phyloP scores from a whole-genome alignment of 2,888 invertebrate species.

The Polydrusus cervinus region DNA sequence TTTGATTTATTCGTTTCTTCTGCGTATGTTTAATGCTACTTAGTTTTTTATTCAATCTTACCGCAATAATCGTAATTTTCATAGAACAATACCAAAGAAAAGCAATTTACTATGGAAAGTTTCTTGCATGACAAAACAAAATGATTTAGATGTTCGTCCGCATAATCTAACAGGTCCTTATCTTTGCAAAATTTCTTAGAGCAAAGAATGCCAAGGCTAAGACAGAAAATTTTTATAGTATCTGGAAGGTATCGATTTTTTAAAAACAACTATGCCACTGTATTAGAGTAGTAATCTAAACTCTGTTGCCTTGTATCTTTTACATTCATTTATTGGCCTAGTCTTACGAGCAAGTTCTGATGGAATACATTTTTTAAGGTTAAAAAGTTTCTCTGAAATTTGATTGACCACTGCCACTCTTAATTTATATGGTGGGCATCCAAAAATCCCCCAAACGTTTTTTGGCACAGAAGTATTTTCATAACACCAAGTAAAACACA shows the following conservation, averaged over 20 bases:
- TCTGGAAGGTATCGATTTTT: conserved; percentile 28
- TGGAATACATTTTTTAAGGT: conserved; percentile 46
- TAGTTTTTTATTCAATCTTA: too few species aligned
- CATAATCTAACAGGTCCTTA: conserved; percentile 35
- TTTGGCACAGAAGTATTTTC: conserved; percentile 39
- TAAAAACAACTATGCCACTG: conserved; percentile 45
- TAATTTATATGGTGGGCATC: conserved; percentile 41
- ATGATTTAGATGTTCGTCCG: conserved; percentile 42
- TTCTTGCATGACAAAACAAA: conserved; percentile 39
- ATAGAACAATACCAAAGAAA: too few species aligned
- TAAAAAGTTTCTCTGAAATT: conserved; percentile 15
- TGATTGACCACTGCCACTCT: conserved; percentile 23
- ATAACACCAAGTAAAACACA: conserved; percentile 36
- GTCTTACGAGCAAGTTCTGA: conserved; percentile 48
- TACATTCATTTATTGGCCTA: conserved; percentile 41
- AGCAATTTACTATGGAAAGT: too few species aligned
- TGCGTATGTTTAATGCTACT: too few species aligned
- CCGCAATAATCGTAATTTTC: too few species aligned
- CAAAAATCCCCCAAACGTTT: conserved; percentile 42
- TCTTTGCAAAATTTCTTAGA: conserved; percentile 30
- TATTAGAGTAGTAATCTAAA: conserved; percentile 50
- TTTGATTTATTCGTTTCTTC: too few species aligned
- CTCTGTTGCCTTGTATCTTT: conserved; percentile 51
- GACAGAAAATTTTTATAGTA: conserved; percentile 45
- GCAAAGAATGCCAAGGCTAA: conserved; percentile 37